These are phyloP conservation scores for Saccostrea glomerata DNA, from an alignment of 1,140 invertebrate species.

Conservation along the genomic window DNA sequence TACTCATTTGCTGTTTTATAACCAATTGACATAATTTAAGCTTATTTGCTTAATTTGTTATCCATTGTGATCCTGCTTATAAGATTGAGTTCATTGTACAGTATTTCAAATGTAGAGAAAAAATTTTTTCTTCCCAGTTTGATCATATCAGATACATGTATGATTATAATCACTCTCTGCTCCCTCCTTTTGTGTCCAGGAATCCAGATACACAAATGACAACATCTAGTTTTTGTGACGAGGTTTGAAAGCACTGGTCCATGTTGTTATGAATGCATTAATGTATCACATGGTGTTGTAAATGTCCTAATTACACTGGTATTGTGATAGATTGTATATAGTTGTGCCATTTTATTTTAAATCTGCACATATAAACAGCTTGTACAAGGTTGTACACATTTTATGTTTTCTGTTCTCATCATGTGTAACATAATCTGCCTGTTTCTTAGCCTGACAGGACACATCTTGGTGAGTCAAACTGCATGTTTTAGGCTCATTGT, in stretches of 20 bases:
- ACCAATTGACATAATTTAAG: too few relatives aligned
- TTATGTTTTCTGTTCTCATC: neutral
- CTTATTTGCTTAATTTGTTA: too few relatives aligned
- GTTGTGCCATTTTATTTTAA: neutral
- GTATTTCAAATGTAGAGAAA: too few relatives aligned
- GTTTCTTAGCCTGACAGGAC: slow-evolving; percentile 32
- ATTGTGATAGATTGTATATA: slow-evolving; percentile 4
- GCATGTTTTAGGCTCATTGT: slow-evolving; percentile 26
- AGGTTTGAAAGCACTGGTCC: slow-evolving; percentile 20
- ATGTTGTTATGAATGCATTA: neutral
- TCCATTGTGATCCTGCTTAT: too few relatives aligned
- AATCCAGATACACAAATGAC: slow-evolving; percentile 30
- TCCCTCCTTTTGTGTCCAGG: slow-evolving; percentile 26
- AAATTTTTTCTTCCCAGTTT: too few relatives aligned
- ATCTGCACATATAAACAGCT: slow-evolving; percentile 12
- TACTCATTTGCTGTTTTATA: too few relatives aligned
- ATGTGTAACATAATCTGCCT: neutral
- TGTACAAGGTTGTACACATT: slow-evolving; percentile 9
- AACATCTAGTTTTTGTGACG: slow-evolving; percentile 3
- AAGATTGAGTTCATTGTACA: too few relatives aligned
- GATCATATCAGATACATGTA: too few relatives aligned
- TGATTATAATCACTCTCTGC: neutral
- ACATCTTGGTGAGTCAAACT: slow-evolving; percentile 9
- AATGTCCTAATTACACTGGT: neutral
- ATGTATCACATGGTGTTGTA: neutral